phyloP scores from a whole-genome alignment of 2,888 invertebrate species.

The Drosophila kambysellisi region DNA sequence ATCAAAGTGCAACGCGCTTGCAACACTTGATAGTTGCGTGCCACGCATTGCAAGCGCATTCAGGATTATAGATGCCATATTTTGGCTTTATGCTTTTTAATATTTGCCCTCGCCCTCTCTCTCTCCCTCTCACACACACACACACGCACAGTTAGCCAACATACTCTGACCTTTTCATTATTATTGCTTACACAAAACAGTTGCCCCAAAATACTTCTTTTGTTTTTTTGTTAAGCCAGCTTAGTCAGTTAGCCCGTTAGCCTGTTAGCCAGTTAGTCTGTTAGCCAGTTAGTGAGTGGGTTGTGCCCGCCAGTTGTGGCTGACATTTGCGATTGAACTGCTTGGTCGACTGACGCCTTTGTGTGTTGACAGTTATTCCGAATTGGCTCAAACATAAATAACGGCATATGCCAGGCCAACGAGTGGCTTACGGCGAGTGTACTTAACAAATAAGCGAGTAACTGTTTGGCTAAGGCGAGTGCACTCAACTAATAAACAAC shows the following conservation, averaged over 20 bases:
- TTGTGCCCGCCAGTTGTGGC: conserved; percentile 46
- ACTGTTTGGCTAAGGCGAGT: neutral
- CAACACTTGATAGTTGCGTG: conserved; percentile 7
- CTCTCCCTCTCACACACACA: neutral
- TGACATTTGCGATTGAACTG: conserved; percentile 53
- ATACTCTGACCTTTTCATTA: conserved; percentile 41
- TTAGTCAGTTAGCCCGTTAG: conserved; percentile 5
- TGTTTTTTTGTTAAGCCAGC: conserved; percentile 6
- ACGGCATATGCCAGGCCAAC: neutral
- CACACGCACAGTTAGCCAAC: conserved; percentile 4
- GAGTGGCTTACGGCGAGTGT: neutral
- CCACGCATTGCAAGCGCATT: conserved; percentile 15
- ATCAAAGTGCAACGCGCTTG: conserved; percentile 19
- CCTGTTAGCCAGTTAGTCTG: conserved; percentile 2
- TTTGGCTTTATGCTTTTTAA: neutral
- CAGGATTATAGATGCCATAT: conserved; percentile 4
- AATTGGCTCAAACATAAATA: conserved; percentile 5
- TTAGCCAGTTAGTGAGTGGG: conserved; percentile 35
- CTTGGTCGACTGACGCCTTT: conserved; percentile 28
- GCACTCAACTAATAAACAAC: neutral
- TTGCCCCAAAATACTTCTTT: conserved; percentile 25
- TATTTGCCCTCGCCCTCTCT: neutral
- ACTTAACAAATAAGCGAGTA: neutral
- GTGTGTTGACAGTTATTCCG: conserved; percentile 7
- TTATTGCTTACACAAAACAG: conserved; percentile 24